Evolutionary conservation across 2,113 vertebrate species (phyloP).

Genomic region (Accipiter virgatus): DNA sequence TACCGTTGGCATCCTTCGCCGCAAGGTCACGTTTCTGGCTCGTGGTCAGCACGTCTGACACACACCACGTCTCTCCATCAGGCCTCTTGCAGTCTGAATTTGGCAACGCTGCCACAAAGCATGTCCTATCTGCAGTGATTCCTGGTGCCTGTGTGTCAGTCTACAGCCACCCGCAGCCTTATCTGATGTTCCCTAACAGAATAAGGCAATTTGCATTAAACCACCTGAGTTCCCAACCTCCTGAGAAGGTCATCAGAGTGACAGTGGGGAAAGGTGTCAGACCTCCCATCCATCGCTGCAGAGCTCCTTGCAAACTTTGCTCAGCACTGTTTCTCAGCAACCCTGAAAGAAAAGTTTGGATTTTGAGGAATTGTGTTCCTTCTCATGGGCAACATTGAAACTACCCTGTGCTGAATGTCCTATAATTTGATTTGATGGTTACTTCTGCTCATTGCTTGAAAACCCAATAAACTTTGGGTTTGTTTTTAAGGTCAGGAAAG

Average conservation of each 20-base stretch:
- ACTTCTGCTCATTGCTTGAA: neutral
- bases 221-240: neutral
- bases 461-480: neutral
- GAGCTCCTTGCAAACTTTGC: neutral
- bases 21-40: neutral
- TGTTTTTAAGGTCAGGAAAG: neutral
- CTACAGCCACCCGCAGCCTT: neutral
- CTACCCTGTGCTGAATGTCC: neutral
- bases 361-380: neutral
- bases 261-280: neutral
- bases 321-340: neutral
- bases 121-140: neutral
- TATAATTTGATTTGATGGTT: neutral
- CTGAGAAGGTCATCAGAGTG: neutral
- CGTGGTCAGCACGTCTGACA: too few species aligned
- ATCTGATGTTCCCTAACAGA: neutral
- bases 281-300: neutral
- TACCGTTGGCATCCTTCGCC: neutral
- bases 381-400: neutral
- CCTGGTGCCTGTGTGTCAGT: too few species aligned
- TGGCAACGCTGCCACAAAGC: too few species aligned
- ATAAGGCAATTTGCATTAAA: neutral
- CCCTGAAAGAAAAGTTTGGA: neutral
- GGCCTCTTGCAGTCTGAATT: neutral
- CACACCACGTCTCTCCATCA: neutral